Percentiles rank a stretch among this genome's conserved stretches.
These are phyloP conservation scores for Parapsyche elsis DNA, from an alignment of 1,140 invertebrate genomes.

Conservation along the genomic window DNA sequence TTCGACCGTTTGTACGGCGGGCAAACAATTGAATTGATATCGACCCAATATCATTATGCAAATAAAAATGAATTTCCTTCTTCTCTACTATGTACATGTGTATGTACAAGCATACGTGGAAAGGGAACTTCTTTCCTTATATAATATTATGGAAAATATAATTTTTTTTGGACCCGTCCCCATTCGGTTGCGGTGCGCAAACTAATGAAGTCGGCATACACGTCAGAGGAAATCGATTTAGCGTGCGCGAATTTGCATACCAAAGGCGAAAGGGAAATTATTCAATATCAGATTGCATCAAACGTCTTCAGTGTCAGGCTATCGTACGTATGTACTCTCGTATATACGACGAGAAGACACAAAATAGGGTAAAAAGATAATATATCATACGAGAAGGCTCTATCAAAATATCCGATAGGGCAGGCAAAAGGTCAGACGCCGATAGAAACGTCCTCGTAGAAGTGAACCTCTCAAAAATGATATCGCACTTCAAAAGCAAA, in stretches of 20 bases:
- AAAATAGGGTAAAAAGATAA: slow-evolving; percentile 9
- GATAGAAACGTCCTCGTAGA: background rate
- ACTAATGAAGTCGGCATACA: background rate
- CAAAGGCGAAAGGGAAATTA: slow-evolving; percentile 33
- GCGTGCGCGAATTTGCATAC: slow-evolving; percentile 16
- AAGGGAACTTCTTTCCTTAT: too few relatives aligned
- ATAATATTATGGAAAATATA: too few relatives aligned
- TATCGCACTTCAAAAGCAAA: slow-evolving; percentile 30
- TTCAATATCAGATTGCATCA: slow-evolving; percentile 40
- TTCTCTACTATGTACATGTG: too few relatives aligned
- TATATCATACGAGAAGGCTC: slow-evolving; percentile 37
- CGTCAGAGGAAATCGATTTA: slow-evolving; percentile 16
- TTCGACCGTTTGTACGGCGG: slow-evolving; percentile 24
- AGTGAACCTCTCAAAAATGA: background rate
- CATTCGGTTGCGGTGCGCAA: background rate
- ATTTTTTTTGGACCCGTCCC: too few relatives aligned
- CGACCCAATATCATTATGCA: slow-evolving; percentile 5
- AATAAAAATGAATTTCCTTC: background rate
- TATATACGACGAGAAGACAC: background rate
- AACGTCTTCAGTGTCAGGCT: slow-evolving; percentile 34
- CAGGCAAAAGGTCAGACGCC: slow-evolving; percentile 13
- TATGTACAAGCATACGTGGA: too few relatives aligned
- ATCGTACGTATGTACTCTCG: background rate
- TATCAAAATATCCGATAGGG: slow-evolving; percentile 41
- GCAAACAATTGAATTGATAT: slow-evolving; percentile 12